These are phyloP conservation scores for Catostomus latipinnis DNA, from an alignment of 2,797 vertebrate genomes.

Conservation along the genomic window DNA sequence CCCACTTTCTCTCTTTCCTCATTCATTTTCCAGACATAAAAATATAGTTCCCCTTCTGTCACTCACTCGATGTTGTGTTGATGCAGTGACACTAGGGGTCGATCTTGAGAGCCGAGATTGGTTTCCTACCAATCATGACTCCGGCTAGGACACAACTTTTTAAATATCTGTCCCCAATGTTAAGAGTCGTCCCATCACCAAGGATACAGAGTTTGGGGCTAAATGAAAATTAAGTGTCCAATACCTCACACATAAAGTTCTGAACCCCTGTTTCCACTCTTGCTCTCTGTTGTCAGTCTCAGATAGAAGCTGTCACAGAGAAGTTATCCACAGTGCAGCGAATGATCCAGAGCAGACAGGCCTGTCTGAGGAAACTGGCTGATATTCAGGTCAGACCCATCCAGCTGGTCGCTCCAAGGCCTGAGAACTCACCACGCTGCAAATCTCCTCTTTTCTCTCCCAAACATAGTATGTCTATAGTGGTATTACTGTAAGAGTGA, in stretches of 20 bases:
- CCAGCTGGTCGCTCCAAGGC: slow-evolving; percentile 87
- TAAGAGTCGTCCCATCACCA: no score
- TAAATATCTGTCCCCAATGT: no score
- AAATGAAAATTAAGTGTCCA: no score
- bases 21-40: background rate
- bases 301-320: slow-evolving; percentile 82
- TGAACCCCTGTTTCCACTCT: no score
- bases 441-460: slow-evolving; percentile 87
- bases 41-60: background rate
- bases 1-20: background rate
- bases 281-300: slow-evolving; percentile 74
- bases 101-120: no score
- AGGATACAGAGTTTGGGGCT: no score
- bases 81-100: no score
- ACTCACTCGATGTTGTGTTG: no score
- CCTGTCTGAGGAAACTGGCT: slow-evolving; percentile 83
- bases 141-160: no score
- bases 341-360: slow-evolving; percentile 89
- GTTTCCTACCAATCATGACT: no score
- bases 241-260: no score
- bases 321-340: slow-evolving; percentile 85
- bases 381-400: slow-evolving; percentile 83
- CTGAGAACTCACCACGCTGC: slow-evolving; percentile 78
- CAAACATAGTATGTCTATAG: slow-evolving; percentile 82
- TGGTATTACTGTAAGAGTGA: background rate